Evolutionary conservation across 2,888 invertebrate genomes (phyloP).

Genomic region (Mesoligia furuncula): DNA sequence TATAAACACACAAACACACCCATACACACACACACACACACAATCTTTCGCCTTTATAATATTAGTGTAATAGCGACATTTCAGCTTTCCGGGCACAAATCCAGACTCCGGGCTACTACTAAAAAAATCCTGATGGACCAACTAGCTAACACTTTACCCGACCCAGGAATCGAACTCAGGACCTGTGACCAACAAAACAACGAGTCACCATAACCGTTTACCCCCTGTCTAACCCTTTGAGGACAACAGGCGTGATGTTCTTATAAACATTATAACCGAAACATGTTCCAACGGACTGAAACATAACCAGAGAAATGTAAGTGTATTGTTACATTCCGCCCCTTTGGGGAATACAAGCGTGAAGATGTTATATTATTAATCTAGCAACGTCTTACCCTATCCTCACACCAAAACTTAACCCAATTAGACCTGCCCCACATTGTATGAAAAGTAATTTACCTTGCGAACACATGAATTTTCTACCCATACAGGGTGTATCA

Average conservation of each 20-base stretch:
- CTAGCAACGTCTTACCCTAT: constrained; percentile 14
- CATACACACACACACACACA: no score
- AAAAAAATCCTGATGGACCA: no score
- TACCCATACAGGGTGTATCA: neutral
- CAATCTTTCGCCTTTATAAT: no score
- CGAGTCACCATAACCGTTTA: neutral
- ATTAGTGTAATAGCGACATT: no score
- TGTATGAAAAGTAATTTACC: constrained; percentile 28
- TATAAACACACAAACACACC: no score
- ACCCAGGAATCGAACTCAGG: no score
- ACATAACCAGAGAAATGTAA: neutral
- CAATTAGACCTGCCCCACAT: neutral
- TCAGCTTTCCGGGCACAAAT: no score
- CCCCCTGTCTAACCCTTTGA: neutral
- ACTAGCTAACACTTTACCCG: no score
- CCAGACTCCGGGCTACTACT: no score
- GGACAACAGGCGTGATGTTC: neutral
- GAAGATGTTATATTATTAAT: constrained; percentile 30
- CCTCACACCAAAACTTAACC: constrained; percentile 10
- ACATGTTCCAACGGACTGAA: neutral
- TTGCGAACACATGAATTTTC: neutral
- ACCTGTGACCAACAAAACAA: neutral
- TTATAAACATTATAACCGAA: neutral
- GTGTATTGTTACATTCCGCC: neutral
- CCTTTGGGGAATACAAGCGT: neutral